Evolutionary conservation across 2,113 vertebrate genomes (phyloP), one percentile per base, ranked within the genome.

Genomic region (Butorides virescens): DNA sequence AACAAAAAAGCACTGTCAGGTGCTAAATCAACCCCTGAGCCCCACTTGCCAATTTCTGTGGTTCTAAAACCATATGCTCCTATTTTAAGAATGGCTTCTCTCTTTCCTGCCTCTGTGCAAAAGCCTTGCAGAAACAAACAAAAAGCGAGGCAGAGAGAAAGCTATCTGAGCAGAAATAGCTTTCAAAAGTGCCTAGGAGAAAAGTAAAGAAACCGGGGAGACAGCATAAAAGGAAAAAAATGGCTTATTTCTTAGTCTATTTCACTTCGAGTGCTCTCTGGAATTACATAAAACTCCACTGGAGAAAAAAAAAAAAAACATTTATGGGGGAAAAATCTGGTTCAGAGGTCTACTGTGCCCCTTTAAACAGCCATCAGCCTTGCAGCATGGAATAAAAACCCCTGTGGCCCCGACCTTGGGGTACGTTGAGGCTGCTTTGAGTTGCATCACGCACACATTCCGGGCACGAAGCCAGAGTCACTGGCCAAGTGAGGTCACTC

Each of bases 11-110:
- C 47, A 92, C 76, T 88, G 92, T 96, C 80, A 88, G 90, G 76
- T 88, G 82, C 62, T 93, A 95, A 93, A 94, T 62, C 67, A 94
- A 37, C 70, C 92, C 93, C 66, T 56, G 70, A 86, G 84, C 50
- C 42, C 46, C 89, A 77, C 77, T 82, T 95, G 89, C 67, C 81
- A 73, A 36, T 94, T 90, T 74, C 72, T 93, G n/a, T 55, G 37
- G 8, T 84, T 86, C 53, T 75, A 88, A 90, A 95, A 32, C 47
- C 86, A 66, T 63, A 95, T 47, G 71, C 47, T 94, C 77, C 36
- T 85, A 29, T 91, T 93, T 95, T 80, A 70, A 92, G 74, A 90
- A 22, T 29, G 62, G 25, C 34, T 88, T 94, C 49, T 86, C 42
- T 78, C 67, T 81, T 92, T 70, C 36, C 47, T 53, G 20, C 85